phyloP scores from a whole-genome alignment of 1,140 invertebrate species.

The Parapsyche elsis region DNA sequence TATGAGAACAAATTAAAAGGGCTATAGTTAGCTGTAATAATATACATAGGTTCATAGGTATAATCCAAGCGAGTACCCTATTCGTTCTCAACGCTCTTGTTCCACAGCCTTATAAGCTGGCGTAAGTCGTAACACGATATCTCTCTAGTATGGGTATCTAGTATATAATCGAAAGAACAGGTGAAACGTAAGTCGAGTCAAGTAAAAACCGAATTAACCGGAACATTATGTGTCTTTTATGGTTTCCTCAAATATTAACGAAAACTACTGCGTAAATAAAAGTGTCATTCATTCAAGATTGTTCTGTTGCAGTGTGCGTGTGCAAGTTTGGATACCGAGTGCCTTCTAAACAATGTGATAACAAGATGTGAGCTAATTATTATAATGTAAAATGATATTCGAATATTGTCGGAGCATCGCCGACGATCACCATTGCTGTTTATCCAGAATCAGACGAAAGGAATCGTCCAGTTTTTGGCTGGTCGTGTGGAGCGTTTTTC shows the following conservation, averaged over 20 bases:
- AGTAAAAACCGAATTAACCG: background rate
- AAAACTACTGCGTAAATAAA: background rate
- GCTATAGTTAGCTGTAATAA: background rate
- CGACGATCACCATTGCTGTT: slow-evolving; percentile 37
- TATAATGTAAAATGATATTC: slow-evolving; percentile 48
- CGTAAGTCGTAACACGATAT: background rate
- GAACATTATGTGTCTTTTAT: background rate
- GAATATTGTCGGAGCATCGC: slow-evolving; percentile 27
- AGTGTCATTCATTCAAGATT: background rate
- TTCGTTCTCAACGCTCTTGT: background rate
- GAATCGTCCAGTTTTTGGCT: slow-evolving; percentile 35
- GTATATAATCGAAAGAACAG: background rate
- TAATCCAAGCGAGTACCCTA: too few relatives aligned
- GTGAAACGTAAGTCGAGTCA: background rate
- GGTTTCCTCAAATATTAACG: background rate
- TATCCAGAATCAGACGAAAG: background rate
- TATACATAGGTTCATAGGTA: too few relatives aligned
- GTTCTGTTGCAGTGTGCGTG: too few relatives aligned
- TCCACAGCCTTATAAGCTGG: background rate
- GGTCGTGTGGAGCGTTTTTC: slow-evolving; percentile 44
- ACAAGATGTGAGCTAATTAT: background rate
- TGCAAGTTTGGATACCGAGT: background rate
- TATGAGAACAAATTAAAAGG: slow-evolving; percentile 5
- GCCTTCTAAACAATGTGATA: background rate
- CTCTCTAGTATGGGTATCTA: background rate